These are phyloP conservation scores for Tangachromis dhanisi DNA, from an alignment of 2,113 vertebrate species.

Conservation along the genomic window DNA sequence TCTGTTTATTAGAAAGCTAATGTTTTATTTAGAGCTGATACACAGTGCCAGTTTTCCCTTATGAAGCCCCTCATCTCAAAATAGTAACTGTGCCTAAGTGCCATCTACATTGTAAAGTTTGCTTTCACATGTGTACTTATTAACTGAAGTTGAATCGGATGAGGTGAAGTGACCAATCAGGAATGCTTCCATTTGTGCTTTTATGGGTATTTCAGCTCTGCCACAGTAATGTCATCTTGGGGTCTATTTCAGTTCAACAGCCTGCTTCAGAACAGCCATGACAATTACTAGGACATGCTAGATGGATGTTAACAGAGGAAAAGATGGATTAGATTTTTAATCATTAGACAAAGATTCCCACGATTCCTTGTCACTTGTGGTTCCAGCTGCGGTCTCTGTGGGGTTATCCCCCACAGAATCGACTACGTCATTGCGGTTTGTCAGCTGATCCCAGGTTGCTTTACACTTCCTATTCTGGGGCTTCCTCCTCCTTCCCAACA, in stretches of 20 bases:
- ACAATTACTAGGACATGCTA: not conserved
- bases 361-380: slow-evolving; percentile 29
- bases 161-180: not conserved
- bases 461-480: not conserved
- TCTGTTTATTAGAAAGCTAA: not conserved
- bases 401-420: slow-evolving; percentile 10
- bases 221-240: not conserved
- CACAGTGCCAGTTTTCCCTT: slow-evolving; percentile 1
- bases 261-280: not conserved
- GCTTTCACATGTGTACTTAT: slow-evolving; percentile 7
- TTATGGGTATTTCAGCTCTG: not conserved
- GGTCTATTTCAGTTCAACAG: not conserved
- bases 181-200: not conserved
- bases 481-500: not conserved
- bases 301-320: not conserved
- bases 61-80: not conserved
- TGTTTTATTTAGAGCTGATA: not conserved
- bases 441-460: slow-evolving; percentile 32
- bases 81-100: not conserved
- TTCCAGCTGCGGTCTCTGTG: slow-evolving; percentile 57
- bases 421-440: slow-evolving; percentile 54
- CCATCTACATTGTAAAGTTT: not conserved
- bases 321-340: not conserved
- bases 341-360: slow-evolving; percentile 48
- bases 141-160: slow-evolving; percentile 16